These are phyloP conservation scores for Lota lota DNA, from an alignment of 2,113 vertebrate species.

Conservation along the genomic window DNA sequence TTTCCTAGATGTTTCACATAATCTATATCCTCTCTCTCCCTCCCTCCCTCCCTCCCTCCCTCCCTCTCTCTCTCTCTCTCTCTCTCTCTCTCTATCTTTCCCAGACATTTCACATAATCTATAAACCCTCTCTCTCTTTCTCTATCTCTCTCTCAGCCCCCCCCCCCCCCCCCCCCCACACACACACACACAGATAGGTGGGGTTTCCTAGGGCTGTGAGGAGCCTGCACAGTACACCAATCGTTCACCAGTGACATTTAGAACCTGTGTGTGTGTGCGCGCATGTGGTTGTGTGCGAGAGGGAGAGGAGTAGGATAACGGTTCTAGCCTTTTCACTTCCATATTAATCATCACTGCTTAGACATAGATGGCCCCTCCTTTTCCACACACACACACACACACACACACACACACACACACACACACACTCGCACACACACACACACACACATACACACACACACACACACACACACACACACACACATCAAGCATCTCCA, in stretches of 20 bases:
- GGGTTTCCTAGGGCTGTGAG: conserved; percentile 32
- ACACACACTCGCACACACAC: conserved; percentile 23
- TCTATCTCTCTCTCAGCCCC: background rate
- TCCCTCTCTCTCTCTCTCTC: background rate
- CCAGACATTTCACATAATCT: background rate
- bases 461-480: conserved; percentile 22
- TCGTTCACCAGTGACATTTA: conserved; percentile 1
- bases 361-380: conserved; percentile 18
- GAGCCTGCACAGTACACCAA: conserved; percentile 19
- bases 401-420: conserved; percentile 32
- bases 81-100: conserved; percentile 12
- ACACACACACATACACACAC: conserved; percentile 16
- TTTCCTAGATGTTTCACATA: background rate
- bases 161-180: background rate
- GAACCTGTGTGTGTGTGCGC: conserved; percentile 1
- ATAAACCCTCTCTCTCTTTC: background rate
- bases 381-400: conserved; percentile 32
- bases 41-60: background rate
- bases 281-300: conserved; percentile 1
- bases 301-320: background rate
- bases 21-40: background rate
- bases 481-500: conserved; percentile 28
- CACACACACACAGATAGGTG: conserved; percentile 4
- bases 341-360: conserved; percentile 57
- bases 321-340: conserved; percentile 30